phyloP scores from a whole-genome alignment of 2,113 vertebrate genomes.

The Melanerpes aurifrons region DNA sequence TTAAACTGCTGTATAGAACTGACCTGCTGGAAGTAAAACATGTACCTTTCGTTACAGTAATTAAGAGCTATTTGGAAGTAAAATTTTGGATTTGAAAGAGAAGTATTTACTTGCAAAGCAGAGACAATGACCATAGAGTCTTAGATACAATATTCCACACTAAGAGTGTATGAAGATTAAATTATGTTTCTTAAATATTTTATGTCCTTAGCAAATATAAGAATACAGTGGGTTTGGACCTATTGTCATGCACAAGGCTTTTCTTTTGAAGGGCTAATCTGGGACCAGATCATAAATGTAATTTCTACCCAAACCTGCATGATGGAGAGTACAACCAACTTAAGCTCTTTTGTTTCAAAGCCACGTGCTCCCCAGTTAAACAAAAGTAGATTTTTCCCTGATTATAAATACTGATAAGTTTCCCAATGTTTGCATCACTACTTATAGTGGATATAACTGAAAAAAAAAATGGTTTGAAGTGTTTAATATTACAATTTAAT shows the following conservation, averaged over 20 bases:
- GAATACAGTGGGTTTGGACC: not conserved
- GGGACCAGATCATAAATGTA: not conserved
- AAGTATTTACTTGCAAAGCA: not conserved
- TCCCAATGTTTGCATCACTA: not conserved
- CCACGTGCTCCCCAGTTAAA: not conserved
- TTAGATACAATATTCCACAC: not conserved
- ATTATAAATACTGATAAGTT: not conserved
- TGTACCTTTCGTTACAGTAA: not conserved
- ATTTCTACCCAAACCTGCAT: not conserved
- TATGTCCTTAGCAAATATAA: not conserved
- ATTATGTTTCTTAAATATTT: not conserved
- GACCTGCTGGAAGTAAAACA: not conserved
- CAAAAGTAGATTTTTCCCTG: not conserved
- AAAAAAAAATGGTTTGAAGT: not conserved
- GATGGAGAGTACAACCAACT: not conserved
- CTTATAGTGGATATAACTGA: not conserved
- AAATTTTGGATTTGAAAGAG: not conserved
- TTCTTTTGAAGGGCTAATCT: not conserved
- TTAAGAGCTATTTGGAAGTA: not conserved
- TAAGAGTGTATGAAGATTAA: not conserved
- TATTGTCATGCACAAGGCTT: not conserved
- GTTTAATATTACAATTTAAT: not conserved
- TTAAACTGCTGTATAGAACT: not conserved
- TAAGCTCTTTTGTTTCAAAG: not conserved
- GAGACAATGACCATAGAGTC: not conserved